Base-by-base conservation (phyloP, 2,113 vertebrate genomes). In the Oxyruncus cristatus region DNA sequence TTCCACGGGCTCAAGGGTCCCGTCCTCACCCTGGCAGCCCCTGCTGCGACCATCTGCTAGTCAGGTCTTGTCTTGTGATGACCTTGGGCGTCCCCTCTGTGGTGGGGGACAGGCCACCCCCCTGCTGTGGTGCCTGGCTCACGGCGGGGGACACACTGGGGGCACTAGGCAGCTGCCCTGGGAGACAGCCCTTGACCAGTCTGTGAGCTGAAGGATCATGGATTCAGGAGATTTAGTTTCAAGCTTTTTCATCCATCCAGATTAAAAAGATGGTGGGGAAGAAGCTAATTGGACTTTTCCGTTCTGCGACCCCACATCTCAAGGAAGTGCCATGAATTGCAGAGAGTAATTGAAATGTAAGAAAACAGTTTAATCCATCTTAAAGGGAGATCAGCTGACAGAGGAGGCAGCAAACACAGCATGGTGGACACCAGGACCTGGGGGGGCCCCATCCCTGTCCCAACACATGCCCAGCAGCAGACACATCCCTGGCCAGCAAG, bases 161-260 rank as follows among this genome's bases (percentile, higher is more conserved):
- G 42, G 23, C 88, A 76, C 33, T 2, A 11, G 61, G 46, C 55
- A 66, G 44, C 78, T 85, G 56, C 39, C 22, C 39, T 37, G 52
- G 52, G 15, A 81, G 5, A 41, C 22, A 59, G 55, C 56, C 62
- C 41, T 49, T 65, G 37, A 55, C 58, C 62, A 11, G 33, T 39
- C 53, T 84, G 63, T 2, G 15, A 97, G 75, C 56, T 27, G 61
- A n/a, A 82, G 62, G 58, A 30, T 89, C 49, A 5, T 26, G 66
- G 79, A 87, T 86, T 94, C 87, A 70, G 37, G 71, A 87, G 87
- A 89, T 91, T 76, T 85, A 71, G 80, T 79, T 50, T 85, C 85
- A 70, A 85, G 88, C 46, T 67, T 87, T 87, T 88, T 70, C 37
- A 63, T 96, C 76, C 32, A 86, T 79, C 66, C 70, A 77, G 76